Evolutionary conservation across 2,888 invertebrate species (phyloP).

Genomic region (Nymphalis c-album): DNA sequence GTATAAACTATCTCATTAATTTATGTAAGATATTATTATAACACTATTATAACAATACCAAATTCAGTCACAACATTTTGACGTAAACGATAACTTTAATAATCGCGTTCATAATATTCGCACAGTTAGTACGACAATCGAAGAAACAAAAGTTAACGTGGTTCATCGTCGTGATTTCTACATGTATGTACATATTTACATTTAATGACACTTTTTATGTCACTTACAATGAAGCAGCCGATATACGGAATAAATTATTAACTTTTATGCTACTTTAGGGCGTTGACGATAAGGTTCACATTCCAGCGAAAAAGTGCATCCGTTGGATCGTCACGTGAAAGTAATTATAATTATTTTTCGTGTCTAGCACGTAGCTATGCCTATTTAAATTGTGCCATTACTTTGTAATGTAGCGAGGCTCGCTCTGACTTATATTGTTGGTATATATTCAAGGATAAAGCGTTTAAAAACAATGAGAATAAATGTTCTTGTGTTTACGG

Average conservation of each 20-base stretch:
- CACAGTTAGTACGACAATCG: background rate
- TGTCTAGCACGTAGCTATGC: conserved; percentile 26
- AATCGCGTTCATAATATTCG: background rate
- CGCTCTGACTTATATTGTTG: no score
- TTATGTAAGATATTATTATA: no score
- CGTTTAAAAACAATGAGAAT: background rate
- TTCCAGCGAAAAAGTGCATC: conserved; percentile 5
- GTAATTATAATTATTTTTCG: conserved; percentile 36
- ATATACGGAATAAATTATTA: conserved; percentile 13
- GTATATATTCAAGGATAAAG: background rate
- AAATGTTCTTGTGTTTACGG: background rate
- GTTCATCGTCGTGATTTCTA: background rate
- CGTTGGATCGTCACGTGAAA: conserved; percentile 31
- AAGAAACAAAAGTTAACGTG: background rate
- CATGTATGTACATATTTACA: conserved; percentile 1
- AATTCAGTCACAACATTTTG: background rate
- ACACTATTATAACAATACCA: no score
- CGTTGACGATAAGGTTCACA: conserved; percentile 9
- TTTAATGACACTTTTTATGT: conserved; percentile 14
- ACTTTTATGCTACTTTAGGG: background rate
- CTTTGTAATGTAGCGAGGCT: background rate
- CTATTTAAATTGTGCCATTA: conserved; percentile 14
- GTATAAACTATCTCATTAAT: no score
- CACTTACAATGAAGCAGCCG: conserved; percentile 2
- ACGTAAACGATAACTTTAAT: background rate